Evolutionary conservation across 2,797 vertebrate genomes (phyloP), one percentile per base, ranked within the genome.

Genomic region (Rhinichthys osculus): DNA sequence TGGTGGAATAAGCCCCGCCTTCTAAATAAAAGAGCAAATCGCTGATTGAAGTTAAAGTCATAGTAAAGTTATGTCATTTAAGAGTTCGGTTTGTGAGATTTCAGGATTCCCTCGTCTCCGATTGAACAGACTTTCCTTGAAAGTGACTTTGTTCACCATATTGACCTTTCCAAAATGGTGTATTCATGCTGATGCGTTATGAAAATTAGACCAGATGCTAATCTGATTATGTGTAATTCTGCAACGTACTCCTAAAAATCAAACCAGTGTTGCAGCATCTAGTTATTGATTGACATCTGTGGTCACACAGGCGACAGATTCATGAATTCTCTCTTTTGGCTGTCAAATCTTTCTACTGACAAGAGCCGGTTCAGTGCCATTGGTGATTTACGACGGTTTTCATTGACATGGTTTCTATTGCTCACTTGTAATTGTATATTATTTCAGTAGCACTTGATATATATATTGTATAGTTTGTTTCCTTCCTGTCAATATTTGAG

Each of bases 371-470:
- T 82, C 84, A 80, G 81, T 5, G 77, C 64, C 64, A 71, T 66
- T 80, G 62, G 42, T 70, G 78, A 81, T 87, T 82, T 23, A 35
- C 50, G 83, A 76, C 4, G 35, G 35, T 84, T n/a, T 50, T 47
- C 44, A 81, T 78, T 27, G 82, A n/a, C 27, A 72, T 44, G 66
- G 72, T 83, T 83, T 79, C 74, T 44, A 47, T 30, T 78, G 84
- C 81, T 66, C 42, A 77, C 78, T 85, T 85, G 84, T 85, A 83
- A 44, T 90, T 54, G 52, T 54, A 8, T 54, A 21, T 21, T 23
- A 64, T 64, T 90, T 87, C 88, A 91, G 90, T 90, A 89, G 86
- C 82, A 89, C 85, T 89, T 84, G 23, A 52, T 78, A 84, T n/a
- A 42, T 47, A 6, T 30, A 13, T 35, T 54, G 52, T 76, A 76